A percentile compares a stretch with the other conserved stretches of the same genome.
phyloP scores from a whole-genome alignment of 2,797 vertebrate species.

The Hozukius guyotensis region DNA sequence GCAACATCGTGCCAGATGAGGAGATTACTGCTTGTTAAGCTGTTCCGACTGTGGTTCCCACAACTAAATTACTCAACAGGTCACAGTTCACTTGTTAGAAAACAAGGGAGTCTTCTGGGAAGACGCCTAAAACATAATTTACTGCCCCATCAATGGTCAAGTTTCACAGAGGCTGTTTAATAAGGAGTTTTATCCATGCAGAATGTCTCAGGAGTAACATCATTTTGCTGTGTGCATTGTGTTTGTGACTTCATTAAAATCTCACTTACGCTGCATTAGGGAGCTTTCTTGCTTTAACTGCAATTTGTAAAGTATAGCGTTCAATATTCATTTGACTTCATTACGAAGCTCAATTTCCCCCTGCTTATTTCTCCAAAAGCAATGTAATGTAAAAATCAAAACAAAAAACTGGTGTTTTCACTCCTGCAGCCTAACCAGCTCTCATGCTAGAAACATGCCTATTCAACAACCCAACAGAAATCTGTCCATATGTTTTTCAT shows the following conservation, averaged over 20 bases:
- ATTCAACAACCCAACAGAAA: neutral
- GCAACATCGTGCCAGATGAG: conserved; percentile 62
- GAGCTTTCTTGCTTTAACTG: neutral
- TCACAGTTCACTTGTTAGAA: conserved; percentile 70
- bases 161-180: neutral
- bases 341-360: neutral
- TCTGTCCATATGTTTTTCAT: neutral
- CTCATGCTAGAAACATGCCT: neutral
- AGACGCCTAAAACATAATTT: neutral
- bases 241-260: conserved; percentile 2
- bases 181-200: neutral
- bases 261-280: neutral
- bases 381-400: neutral
- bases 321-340: neutral
- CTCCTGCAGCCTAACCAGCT: neutral
- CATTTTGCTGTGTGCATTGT: neutral
- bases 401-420: neutral
- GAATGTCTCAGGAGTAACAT: neutral
- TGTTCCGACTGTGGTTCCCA: conserved; percentile 48
- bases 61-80: conserved; percentile 69
- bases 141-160: neutral
- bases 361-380: neutral
- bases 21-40: conserved; percentile 74
- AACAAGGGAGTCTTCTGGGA: conserved; percentile 48
- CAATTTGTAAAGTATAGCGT: conserved; percentile 7